Evolutionary conservation across 2,113 vertebrate genomes (phyloP), one percentile per base, ranked within the genome.

Genomic region (Fregata magnificens): DNA sequence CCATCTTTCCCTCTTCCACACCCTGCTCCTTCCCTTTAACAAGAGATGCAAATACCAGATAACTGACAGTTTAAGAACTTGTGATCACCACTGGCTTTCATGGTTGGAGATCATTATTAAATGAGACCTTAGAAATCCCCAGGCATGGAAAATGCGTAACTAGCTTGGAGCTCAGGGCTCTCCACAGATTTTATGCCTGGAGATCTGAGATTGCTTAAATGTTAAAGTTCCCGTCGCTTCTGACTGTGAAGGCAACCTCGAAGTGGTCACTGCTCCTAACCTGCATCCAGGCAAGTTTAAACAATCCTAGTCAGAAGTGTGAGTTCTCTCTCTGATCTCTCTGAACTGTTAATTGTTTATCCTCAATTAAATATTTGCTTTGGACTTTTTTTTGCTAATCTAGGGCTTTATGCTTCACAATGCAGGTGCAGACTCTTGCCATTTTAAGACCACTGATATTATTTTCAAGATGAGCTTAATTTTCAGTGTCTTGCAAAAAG

Each of bases 281-380:
- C 16, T 74, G 76, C 63, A 92, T 71, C 58, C 24, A 5, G 50
- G 38, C 80, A 78, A 92, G 50, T 84, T 93, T 92, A 83, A 95
- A 93, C 55, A 91, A 45, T 71, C 40, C 19, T 71, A 67, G n/a
- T 69, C 59, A 90, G 59, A 90, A 86, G 69, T 44, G 32, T 67
- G 34, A 93, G 47, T 73, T 93, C 72, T 78, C 15, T 72, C 56
- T 96, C 94, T 94, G 89, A 94, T 91, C 74, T 81, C 13, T 38
- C 29, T 83, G 76, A 83, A 77, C 63, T 62, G 65, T 88, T 95
- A 85, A 83, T 91, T 97, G 67, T 86, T 83, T 92, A 78, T 94
- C 63, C 26, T 84, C 59, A 82, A 78, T 71, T 93, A 96, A 95
- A 96, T 97, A 96, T 96, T 93, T 96, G 81, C 72, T 90, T 93